These are phyloP conservation scores for Xanthorhoe spadicearia DNA, from an alignment of 2,888 invertebrate genomes.

Conservation along the genomic window DNA sequence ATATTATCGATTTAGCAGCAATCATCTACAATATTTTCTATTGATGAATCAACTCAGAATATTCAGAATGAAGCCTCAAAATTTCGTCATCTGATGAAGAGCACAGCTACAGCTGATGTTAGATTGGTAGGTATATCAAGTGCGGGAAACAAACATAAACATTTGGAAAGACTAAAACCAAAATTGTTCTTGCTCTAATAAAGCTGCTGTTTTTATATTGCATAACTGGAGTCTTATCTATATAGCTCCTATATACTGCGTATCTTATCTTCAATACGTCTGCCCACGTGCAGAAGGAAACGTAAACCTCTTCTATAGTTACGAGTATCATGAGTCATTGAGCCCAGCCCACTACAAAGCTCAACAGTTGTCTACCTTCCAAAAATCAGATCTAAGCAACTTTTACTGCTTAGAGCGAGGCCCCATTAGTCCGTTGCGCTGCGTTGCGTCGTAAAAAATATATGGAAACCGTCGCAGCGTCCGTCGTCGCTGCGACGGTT, in stretches of 20 bases:
- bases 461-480: too few relatives aligned
- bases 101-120: too few relatives aligned
- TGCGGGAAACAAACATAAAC: too few relatives aligned
- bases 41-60: too few relatives aligned
- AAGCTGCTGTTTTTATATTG: background rate
- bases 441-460: too few relatives aligned
- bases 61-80: background rate
- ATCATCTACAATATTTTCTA: too few relatives aligned
- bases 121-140: too few relatives aligned
- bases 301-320: conserved; percentile 23
- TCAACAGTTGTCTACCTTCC: conserved; percentile 44
- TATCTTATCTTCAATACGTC: conserved; percentile 44
- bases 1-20: too few relatives aligned
- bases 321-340: conserved; percentile 44
- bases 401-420: conserved; percentile 49
- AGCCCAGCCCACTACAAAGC: conserved; percentile 22
- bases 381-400: conserved; percentile 41
- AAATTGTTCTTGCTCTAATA: background rate
- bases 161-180: too few relatives aligned
- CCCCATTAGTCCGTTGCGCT: too few relatives aligned
- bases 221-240: conserved; percentile 6
- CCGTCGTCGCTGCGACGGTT: too few relatives aligned
- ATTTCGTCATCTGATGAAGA: too few relatives aligned
- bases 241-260: conserved; percentile 8
- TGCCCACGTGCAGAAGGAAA: conserved; percentile 46